phyloP scores from a whole-genome alignment of 2,113 vertebrate species.

The Misgurnus anguillicaudatus region DNA sequence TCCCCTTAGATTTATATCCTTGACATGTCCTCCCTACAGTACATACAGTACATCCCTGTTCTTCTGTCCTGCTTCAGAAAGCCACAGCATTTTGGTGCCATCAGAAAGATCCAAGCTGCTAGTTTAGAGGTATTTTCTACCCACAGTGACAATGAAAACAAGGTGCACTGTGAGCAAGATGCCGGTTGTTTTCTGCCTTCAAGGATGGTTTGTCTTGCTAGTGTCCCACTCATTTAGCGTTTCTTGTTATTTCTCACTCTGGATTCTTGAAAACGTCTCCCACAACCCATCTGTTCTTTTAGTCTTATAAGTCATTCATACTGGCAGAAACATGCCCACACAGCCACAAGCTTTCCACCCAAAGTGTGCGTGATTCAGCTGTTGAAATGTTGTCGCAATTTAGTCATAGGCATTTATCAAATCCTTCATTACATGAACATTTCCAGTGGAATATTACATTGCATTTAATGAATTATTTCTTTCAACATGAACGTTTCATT shows the following conservation, averaged over 20 bases:
- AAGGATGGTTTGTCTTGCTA: conserved; percentile 24
- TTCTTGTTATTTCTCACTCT: conserved; percentile 29
- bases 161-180: conserved; percentile 15
- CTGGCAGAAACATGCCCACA: conserved; percentile 44
- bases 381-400: conserved; percentile 9
- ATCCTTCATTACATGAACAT: not conserved
- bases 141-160: conserved; percentile 15
- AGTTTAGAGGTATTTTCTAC: not conserved
- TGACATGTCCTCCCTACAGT: not conserved
- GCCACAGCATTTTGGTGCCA: not conserved
- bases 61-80: not conserved
- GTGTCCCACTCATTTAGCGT: conserved; percentile 38
- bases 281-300: conserved; percentile 52
- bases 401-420: conserved; percentile 5
- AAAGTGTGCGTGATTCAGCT: conserved; percentile 40
- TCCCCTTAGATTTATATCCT: not conserved
- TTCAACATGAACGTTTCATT: too few relatives aligned
- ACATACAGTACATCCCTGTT: not conserved
- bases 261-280: conserved; percentile 49
- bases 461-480: too few relatives aligned
- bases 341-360: conserved; percentile 44
- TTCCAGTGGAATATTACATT: not conserved
- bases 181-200: conserved; percentile 43
- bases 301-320: conserved; percentile 52
- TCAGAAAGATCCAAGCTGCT: not conserved